A percentile compares a stretch with the other conserved stretches of the same genome.
Evolutionary conservation across 2,888 invertebrate genomes (phyloP).

Genomic region (Epicampocera succincta): DNA sequence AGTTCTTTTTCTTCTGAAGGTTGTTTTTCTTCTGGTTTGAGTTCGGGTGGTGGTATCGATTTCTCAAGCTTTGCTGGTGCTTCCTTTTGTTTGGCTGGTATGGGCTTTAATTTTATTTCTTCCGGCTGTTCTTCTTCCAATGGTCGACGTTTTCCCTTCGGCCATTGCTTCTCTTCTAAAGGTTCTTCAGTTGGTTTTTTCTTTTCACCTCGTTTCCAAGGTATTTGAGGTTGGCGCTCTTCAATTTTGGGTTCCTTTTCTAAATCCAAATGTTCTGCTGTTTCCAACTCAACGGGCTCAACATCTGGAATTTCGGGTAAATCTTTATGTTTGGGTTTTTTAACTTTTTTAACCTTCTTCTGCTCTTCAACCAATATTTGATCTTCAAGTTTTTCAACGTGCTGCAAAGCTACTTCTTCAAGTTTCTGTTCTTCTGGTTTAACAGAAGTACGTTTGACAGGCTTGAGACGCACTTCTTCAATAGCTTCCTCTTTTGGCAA

Average conservation of each 20-base stretch:
- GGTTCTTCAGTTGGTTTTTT: slow-evolving; percentile 79
- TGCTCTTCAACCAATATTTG: slow-evolving; percentile 76
- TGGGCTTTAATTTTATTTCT: slow-evolving; percentile 80
- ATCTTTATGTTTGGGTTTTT: slow-evolving; percentile 77
- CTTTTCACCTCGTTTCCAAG: slow-evolving; percentile 81
- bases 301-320: slow-evolving; percentile 78
- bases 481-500: slow-evolving; percentile 79
- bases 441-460: slow-evolving; percentile 75
- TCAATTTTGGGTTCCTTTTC: slow-evolving; percentile 76
- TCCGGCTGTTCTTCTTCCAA: slow-evolving; percentile 82
- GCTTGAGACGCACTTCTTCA: slow-evolving; percentile 83
- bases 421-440: slow-evolving; percentile 76
- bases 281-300: slow-evolving; percentile 77
- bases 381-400: slow-evolving; percentile 78
- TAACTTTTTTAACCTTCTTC: slow-evolving; percentile 75
- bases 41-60: slow-evolving; percentile 74
- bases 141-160: slow-evolving; percentile 80
- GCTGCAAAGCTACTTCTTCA: slow-evolving; percentile 77
- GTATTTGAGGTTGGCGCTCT: slow-evolving; percentile 76
- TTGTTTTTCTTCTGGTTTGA: slow-evolving; percentile 76
- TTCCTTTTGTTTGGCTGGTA: slow-evolving; percentile 77
- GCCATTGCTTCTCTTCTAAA: slow-evolving; percentile 79
- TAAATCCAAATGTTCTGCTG: slow-evolving; percentile 77
- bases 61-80: slow-evolving; percentile 76
- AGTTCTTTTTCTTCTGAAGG: slow-evolving; percentile 75